A percentile compares a stretch with the other conserved stretches of the same genome.
These are phyloP conservation scores for Carapus acus DNA, from an alignment of 2,797 vertebrate genomes.

Conservation along the genomic window DNA sequence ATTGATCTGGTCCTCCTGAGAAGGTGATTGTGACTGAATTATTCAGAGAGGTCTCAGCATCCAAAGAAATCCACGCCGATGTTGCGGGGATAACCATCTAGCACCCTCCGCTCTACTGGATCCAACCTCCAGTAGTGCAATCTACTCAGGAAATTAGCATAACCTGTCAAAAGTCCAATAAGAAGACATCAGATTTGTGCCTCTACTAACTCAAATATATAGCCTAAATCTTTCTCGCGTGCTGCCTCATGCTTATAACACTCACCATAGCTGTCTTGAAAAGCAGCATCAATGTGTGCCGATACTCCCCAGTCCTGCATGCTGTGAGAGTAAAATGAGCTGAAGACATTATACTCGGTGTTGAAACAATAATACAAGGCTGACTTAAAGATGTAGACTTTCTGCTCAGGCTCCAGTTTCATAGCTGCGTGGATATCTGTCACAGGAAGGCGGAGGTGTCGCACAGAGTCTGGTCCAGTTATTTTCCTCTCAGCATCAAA, in stretches of 20 bases:
- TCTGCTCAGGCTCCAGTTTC: constrained; percentile 78
- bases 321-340: constrained; percentile 31
- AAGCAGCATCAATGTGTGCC: constrained; percentile 45
- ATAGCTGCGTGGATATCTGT: constrained; percentile 77
- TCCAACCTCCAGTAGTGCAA: constrained; percentile 84
- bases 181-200: too few relatives aligned
- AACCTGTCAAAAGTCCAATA: constrained; percentile 39
- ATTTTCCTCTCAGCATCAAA: constrained; percentile 79
- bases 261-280: constrained; percentile 52
- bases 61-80: constrained; percentile 73
- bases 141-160: constrained; percentile 68
- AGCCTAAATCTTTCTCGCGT: too few relatives aligned
- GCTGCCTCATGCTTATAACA: too few relatives aligned
- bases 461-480: constrained; percentile 72
- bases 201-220: too few relatives aligned
- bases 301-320: constrained; percentile 42
- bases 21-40: constrained; percentile 3
- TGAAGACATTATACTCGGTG: constrained; percentile 37
- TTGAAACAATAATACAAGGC: constrained; percentile 48
- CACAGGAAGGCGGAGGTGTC: constrained; percentile 71
- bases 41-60: constrained; percentile 25
- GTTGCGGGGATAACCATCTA: constrained; percentile 80
- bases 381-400: constrained; percentile 76
- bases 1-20: neutral
- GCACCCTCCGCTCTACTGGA: constrained; percentile 69